phyloP scores from a whole-genome alignment of 2,113 vertebrate genomes.

The Dolichallabes microphthalmus region DNA sequence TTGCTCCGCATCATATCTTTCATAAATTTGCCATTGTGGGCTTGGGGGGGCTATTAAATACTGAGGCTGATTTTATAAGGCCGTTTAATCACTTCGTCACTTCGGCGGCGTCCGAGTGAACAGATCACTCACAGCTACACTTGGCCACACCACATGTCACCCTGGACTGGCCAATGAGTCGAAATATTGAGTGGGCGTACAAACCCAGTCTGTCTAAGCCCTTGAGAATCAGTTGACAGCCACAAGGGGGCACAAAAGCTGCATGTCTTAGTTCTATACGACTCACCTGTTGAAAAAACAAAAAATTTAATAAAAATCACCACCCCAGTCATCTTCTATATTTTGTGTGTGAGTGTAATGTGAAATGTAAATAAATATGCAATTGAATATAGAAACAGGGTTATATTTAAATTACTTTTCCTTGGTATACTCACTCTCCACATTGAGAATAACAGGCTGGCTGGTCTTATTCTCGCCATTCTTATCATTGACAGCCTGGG shows the following conservation, averaged over 20 bases:
- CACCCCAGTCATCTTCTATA: neutral
- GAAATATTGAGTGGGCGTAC: constrained; percentile 35
- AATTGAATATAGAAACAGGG: neutral
- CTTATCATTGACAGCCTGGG: constrained; percentile 97
- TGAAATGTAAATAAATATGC: constrained; percentile 1
- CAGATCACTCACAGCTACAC: constrained; percentile 34
- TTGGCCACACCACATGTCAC: constrained; percentile 8
- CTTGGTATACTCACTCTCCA: constrained; percentile 83
- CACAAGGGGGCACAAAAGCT: constrained; percentile 62
- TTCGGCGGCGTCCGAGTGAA: constrained; percentile 36
- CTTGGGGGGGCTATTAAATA: constrained; percentile 51
- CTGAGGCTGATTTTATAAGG: constrained; percentile 57
- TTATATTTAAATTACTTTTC: constrained; percentile 4
- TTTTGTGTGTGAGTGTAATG: neutral
- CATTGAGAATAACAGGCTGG: constrained; percentile 85
- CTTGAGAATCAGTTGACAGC: neutral
- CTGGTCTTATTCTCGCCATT: constrained; percentile 99
- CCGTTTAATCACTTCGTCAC: constrained; percentile 47
- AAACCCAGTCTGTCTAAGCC: constrained; percentile 1
- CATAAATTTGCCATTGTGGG: constrained; percentile 52
- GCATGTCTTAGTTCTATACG: constrained; percentile 36
- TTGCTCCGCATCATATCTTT: constrained; percentile 38
- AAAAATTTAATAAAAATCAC: no score
- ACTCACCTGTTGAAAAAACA: constrained; percentile 56
- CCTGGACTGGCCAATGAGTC: constrained; percentile 27